phyloP scores from a whole-genome alignment of 2,888 invertebrate genomes.

The Eupeodes luniger region DNA sequence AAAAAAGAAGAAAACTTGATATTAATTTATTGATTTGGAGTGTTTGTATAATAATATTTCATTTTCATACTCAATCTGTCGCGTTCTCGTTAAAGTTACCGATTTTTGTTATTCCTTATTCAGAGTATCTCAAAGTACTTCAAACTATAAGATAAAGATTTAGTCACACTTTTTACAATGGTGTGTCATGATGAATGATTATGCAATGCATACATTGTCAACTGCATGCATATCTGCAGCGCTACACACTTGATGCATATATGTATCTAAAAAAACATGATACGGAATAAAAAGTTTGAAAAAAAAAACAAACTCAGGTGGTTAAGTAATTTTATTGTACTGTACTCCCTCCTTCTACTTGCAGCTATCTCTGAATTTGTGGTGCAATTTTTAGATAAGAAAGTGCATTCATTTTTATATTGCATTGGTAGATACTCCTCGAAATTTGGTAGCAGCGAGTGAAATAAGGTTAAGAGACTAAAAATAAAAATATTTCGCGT shows the following conservation, averaged over 20 bases:
- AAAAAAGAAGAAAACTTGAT: not conserved
- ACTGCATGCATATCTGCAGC: not conserved
- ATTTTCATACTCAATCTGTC: conserved; percentile 23
- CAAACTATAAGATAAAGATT: conserved; percentile 22
- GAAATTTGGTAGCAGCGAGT: conserved; percentile 1
- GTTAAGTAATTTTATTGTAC: conserved; percentile 51
- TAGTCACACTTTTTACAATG: conserved; percentile 26
- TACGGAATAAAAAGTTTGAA: not conserved
- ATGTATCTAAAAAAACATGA: not conserved
- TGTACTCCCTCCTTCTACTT: not conserved
- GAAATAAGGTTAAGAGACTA: conserved; percentile 68
- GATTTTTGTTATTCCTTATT: not conserved
- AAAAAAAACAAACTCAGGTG: conserved; percentile 24
- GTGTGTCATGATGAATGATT: conserved; percentile 1
- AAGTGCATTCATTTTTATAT: conserved; percentile 47
- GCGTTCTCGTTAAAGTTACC: not conserved
- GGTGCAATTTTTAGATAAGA: conserved; percentile 62
- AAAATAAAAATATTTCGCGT: conserved; percentile 52
- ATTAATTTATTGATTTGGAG: not conserved
- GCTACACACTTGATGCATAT: not conserved
- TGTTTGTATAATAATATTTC: not conserved
- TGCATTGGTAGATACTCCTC: not conserved
- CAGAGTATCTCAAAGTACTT: not conserved
- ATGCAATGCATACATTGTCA: conserved; percentile 50
- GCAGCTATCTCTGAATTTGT: conserved; percentile 36